Base-by-base conservation (phyloP, 2,113 vertebrate genomes). In the Tinamus guttatus region DNA sequence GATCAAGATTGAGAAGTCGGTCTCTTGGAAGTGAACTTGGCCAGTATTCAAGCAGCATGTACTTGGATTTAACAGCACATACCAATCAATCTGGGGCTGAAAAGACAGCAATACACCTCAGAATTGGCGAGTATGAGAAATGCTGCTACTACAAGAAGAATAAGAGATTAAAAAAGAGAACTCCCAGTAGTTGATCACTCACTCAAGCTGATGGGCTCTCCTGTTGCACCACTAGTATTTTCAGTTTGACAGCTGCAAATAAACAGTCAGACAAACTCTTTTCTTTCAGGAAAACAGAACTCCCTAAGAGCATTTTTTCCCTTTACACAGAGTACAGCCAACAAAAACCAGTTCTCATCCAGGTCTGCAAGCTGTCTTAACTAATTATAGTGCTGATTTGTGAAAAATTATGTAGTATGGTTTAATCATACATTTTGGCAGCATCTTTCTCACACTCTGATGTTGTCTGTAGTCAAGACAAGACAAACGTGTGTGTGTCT, bases 11-110 rank as follows among this genome's bases (percentile, higher is more conserved):
- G 85, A 94, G 80, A 83, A 88, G 54, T 56, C 64, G 63, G 41
- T 20, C 81, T 95, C 74, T 83, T 87, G 83, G 88, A 90, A 90
- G 76, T 49, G 87, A 94, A 80, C 40, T 52, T 60, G 94, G 91
- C 59, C 49, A 17, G 56, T 62, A 62, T 85, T 89, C 79, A 81
- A 87, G 75, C 67, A 59, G 74, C 18, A 27, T 16, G 45, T 40
- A 45, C 94, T 85, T 64, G n/a, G 67, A 84, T 75, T 88, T 76
- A 62, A 77, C 32, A 25, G 77, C 36, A 45, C 70, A 62, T 15
- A 49, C 30, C 59, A 70, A 13, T 3, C 76, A 63, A 2, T 43
- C 56, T 78, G 64, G 9, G n/a, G 60, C 64, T 27, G 32, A 40
- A 74, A 68, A 67, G 43, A 75, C 1, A 88, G 88, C 71, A 85